Evolutionary conservation across 2,797 vertebrate genomes (phyloP).

Genomic region (Tamandua tetradactyla): DNA sequence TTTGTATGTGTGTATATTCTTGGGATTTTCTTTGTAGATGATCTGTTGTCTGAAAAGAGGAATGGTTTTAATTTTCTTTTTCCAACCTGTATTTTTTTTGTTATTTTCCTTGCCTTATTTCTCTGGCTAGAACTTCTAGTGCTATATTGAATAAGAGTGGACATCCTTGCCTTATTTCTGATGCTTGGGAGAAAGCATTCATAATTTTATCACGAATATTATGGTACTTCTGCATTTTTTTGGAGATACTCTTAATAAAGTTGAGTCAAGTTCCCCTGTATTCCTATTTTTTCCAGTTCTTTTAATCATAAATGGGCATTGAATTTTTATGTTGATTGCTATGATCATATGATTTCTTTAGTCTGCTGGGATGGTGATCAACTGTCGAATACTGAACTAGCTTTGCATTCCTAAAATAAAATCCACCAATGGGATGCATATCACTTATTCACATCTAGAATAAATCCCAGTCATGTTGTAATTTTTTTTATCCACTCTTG

Average conservation of each 20-base stretch:
- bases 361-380: background rate
- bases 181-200: background rate
- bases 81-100: background rate
- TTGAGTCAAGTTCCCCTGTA: background rate
- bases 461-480: too few relatives aligned
- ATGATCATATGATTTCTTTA: background rate
- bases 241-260: background rate
- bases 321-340: background rate
- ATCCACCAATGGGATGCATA: too few relatives aligned
- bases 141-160: too few relatives aligned
- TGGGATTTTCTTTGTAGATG: conserved; percentile 20
- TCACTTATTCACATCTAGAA: too few relatives aligned
- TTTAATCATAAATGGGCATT: background rate
- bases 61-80: conserved; percentile 17
- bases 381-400: background rate
- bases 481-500: too few relatives aligned
- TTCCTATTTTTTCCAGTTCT: background rate
- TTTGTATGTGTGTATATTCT: too few relatives aligned
- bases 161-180: too few relatives aligned
- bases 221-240: background rate
- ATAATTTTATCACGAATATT: background rate
- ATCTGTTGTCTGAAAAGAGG: background rate
- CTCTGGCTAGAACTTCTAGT: too few relatives aligned
- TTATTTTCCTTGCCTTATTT: background rate
- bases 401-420: too few relatives aligned